phyloP scores from a whole-genome alignment of 2,113 vertebrate species.

The Gobiocypris rarus region DNA sequence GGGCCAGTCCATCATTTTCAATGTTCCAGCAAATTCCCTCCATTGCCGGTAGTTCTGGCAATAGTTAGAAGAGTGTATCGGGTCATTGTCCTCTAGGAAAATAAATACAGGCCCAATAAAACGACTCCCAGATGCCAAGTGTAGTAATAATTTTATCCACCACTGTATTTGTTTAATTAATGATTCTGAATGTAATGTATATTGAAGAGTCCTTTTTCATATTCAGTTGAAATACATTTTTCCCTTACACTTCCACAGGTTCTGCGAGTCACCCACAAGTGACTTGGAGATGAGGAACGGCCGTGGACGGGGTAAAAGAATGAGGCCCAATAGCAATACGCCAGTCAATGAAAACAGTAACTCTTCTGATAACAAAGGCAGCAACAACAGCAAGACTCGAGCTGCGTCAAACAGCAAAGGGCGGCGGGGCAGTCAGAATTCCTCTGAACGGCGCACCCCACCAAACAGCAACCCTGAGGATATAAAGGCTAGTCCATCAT shows the following conservation, averaged over 20 bases:
- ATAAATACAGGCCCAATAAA: no score
- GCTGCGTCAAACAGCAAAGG: conserved; percentile 94
- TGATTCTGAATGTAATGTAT: not conserved
- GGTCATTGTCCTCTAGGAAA: no score
- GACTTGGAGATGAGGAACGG: conserved; percentile 98
- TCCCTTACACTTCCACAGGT: conserved; percentile 74
- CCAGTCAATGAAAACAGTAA: conserved; percentile 87
- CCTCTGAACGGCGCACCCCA: conserved; percentile 90
- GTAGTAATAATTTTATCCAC: no score
- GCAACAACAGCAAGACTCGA: conserved; percentile 91
- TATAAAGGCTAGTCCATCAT: conserved; percentile 94
- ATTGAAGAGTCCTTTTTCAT: not conserved
- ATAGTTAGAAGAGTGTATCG: no score
- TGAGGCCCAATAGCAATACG: conserved; percentile 94
- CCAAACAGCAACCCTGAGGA: conserved; percentile 86
- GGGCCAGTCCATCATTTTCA: no score
- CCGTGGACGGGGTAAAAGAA: conserved; percentile 92
- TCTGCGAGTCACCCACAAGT: conserved; percentile 98
- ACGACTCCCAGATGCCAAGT: no score
- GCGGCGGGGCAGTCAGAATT: conserved; percentile 94
- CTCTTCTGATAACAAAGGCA: conserved; percentile 90
- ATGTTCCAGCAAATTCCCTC: no score
- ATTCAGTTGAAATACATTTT: not conserved
- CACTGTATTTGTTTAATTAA: no score
- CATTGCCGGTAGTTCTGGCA: no score